phyloP scores from a whole-genome alignment of 2,113 vertebrate species.

The Agapornis roseicollis region DNA sequence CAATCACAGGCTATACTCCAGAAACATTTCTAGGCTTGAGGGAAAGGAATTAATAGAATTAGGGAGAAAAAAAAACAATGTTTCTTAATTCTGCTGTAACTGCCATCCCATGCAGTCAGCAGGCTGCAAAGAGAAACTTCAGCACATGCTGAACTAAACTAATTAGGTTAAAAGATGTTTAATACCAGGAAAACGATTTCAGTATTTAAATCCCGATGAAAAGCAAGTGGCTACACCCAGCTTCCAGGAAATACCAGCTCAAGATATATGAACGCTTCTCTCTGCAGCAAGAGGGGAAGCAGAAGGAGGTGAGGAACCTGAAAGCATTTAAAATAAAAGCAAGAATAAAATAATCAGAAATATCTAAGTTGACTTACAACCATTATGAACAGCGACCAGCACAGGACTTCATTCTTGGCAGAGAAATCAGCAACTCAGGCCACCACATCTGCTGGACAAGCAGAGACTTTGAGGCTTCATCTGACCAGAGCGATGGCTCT shows the following conservation, averaged over 20 bases:
- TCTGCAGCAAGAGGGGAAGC: neutral
- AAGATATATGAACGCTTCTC: neutral
- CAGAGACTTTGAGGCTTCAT: neutral
- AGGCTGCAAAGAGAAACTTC: neutral
- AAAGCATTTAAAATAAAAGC: neutral
- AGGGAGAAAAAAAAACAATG: neutral
- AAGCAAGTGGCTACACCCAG: neutral
- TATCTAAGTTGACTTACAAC: neutral
- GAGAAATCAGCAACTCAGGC: neutral
- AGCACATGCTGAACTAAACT: neutral
- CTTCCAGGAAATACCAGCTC: neutral
- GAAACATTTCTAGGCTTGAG: neutral
- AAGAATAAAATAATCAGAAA: fast-evolving
- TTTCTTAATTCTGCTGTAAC: neutral
- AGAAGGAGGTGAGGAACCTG: neutral
- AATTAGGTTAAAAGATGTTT: fast-evolving
- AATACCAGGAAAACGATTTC: neutral
- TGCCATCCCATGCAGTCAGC: neutral
- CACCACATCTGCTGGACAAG: fast-evolving
- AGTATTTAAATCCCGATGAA: neutral
- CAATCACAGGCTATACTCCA: neutral
- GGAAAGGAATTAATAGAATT: neutral
- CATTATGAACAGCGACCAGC: fast-evolving
- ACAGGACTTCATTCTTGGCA: neutral
- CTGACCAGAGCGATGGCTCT: neutral